These are phyloP conservation scores for Nephrotoma guestfalica DNA, from an alignment of 2,888 invertebrate species.

Conservation along the genomic window DNA sequence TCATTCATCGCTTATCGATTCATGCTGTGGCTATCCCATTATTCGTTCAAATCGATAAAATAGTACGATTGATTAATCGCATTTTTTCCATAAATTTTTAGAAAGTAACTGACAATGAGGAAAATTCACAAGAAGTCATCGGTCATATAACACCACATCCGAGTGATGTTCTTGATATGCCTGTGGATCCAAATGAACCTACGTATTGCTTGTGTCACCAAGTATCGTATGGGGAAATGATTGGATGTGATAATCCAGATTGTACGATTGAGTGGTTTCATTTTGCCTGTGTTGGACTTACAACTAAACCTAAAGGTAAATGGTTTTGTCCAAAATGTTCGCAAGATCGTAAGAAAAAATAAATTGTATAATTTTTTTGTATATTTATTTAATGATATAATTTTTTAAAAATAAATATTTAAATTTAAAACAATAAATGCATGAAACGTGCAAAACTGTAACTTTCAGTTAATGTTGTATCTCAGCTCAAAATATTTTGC, in stretches of 20 bases:
- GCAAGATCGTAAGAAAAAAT: conserved; percentile 67
- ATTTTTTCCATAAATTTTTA: conserved; percentile 12
- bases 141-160: conserved; percentile 47
- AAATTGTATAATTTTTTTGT: conserved; percentile 21
- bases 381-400: not conserved
- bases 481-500: no score
- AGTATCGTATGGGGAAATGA: conserved; percentile 90
- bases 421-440: not conserved
- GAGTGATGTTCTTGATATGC: conserved; percentile 82
- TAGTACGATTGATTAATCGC: not conserved
- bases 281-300: conserved; percentile 77
- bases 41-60: not conserved
- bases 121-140: conserved; percentile 38
- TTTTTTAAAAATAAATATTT: not conserved
- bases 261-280: conserved; percentile 88
- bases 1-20: conserved; percentile 7
- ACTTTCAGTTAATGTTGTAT: no score
- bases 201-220: conserved; percentile 97
- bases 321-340: conserved; percentile 92
- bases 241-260: conserved; percentile 83
- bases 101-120: conserved; percentile 34
- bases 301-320: conserved; percentile 79
- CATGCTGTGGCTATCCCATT: not conserved
- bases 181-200: conserved; percentile 94
- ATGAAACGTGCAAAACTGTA: not conserved